These are phyloP conservation scores for Atherinosoma microstoma DNA, from an alignment of 2,797 vertebrate genomes.

Conservation along the genomic window DNA sequence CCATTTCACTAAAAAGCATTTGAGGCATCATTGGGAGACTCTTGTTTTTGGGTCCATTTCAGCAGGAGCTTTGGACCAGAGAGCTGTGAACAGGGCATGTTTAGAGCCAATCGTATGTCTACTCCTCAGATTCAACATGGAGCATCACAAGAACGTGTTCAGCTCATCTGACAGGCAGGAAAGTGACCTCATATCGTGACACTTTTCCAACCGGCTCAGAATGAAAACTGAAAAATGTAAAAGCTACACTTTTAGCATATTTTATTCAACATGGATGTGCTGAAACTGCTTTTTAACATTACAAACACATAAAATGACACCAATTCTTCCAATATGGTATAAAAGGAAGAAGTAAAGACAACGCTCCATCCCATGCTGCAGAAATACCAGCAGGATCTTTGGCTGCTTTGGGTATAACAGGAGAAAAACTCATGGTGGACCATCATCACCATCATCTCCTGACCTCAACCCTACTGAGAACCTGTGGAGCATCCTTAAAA, in stretches of 20 bases:
- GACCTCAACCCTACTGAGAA: too few species aligned
- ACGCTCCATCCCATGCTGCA: too few species aligned
- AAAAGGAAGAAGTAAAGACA: too few species aligned
- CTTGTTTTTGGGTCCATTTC: not conserved
- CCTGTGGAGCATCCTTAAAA: too few species aligned
- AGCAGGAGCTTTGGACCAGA: not conserved
- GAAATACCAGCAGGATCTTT: too few species aligned
- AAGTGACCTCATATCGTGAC: not conserved
- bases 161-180: not conserved
- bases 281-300: not conserved
- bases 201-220: not conserved
- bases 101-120: not conserved
- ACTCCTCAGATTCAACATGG: not conserved
- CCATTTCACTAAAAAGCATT: too few species aligned
- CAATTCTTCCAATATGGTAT: too few species aligned
- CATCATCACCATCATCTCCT: too few species aligned
- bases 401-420: too few species aligned
- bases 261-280: not conserved
- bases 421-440: too few species aligned
- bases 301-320: not conserved
- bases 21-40: not conserved
- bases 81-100: not conserved
- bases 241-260: not conserved
- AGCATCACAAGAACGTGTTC: not conserved
- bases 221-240: not conserved